phyloP scores from a whole-genome alignment of 2,113 vertebrate genomes.

The Probosciger aterrimus region DNA sequence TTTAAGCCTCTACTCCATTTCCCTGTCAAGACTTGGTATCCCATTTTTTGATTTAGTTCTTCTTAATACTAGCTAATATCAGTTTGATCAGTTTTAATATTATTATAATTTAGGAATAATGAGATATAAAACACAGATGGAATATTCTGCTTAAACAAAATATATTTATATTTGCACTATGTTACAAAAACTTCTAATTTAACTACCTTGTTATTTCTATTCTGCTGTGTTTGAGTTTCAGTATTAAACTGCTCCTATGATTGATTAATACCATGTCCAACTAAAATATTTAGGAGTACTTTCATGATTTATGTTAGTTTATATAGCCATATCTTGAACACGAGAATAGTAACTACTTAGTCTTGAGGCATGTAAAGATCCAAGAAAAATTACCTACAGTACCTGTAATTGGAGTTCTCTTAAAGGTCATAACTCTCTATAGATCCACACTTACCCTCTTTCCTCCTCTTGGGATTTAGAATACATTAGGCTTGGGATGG shows the following conservation, averaged over 20 bases:
- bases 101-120: background rate
- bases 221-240: constrained; percentile 1
- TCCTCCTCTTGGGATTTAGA: constrained; percentile 36
- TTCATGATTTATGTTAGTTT: constrained; percentile 4
- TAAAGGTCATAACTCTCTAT: constrained; percentile 58
- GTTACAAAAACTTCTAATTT: background rate
- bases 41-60: background rate
- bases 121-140: background rate
- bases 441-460: constrained; percentile 50
- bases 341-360: constrained; percentile 5
- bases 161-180: background rate
- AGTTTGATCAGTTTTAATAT: background rate
- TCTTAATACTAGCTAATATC: background rate
- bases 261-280: background rate
- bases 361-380: background rate
- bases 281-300: constrained; percentile 9
- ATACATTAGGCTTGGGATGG: constrained; percentile 55
- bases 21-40: background rate
- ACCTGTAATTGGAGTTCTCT: constrained; percentile 63
- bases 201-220: background rate
- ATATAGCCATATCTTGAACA: background rate
- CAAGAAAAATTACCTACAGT: constrained; percentile 58
- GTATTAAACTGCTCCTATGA: background rate
- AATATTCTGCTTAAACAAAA: background rate
- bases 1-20: background rate